Conservation (phyloP, 2,888 invertebrate species). For the Eumacrocentrus americanus region DNA sequence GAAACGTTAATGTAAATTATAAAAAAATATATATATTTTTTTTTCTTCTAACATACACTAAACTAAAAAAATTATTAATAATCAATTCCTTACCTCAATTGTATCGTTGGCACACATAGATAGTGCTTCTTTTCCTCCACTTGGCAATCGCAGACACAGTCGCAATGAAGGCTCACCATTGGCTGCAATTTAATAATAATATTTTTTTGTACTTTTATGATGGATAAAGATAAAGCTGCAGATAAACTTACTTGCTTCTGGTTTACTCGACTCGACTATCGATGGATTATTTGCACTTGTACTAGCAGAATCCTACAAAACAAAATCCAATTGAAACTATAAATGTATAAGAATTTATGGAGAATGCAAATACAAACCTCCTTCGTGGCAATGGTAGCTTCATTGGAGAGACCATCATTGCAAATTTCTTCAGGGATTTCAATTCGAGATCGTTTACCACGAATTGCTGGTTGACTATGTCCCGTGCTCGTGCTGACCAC, state of each 20-base stretch:
- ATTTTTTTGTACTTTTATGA: not conserved
- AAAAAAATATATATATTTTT: constrained; percentile 3
- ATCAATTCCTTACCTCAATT: constrained; percentile 44
- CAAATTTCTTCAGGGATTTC: constrained; percentile 41
- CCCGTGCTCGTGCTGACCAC: constrained; percentile 40
- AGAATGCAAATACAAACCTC: constrained; percentile 31
- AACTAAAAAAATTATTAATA: not conserved
- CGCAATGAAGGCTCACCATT: constrained; percentile 49
- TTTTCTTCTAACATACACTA: constrained; percentile 1
- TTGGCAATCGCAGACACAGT: constrained; percentile 56
- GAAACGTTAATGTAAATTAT: constrained; percentile 23
- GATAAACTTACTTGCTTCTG: not conserved
- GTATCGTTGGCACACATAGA: constrained; percentile 54
- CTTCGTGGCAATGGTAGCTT: constrained; percentile 25
- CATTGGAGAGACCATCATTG: constrained; percentile 27
- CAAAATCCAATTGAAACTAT: constrained; percentile 1
- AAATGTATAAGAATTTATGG: not conserved
- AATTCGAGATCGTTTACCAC: constrained; percentile 53
- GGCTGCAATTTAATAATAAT: constrained; percentile 9
- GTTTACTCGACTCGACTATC: constrained; percentile 22
- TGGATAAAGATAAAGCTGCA: too few relatives aligned
- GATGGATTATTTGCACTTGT: not conserved
- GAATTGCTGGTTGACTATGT: constrained; percentile 43
- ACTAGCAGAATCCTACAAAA: constrained; percentile 5
- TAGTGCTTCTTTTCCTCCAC: constrained; percentile 55